A percentile compares a stretch with the other conserved stretches of the same genome.
Conservation (phyloP, 2,797 vertebrate species). For the Gymnoscopelus microlampas region DNA sequence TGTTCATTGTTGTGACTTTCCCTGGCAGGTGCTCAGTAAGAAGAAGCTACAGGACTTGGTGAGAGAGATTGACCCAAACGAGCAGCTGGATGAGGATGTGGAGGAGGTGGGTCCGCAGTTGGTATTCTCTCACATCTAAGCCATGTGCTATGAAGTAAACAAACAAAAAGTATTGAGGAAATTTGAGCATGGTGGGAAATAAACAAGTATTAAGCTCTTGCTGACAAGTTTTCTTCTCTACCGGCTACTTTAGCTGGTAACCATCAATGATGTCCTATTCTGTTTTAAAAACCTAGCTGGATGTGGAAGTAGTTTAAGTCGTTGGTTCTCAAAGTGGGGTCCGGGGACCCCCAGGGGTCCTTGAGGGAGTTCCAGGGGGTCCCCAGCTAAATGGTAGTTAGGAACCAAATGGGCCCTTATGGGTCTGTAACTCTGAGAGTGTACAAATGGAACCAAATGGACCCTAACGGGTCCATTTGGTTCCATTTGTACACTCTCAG, state of each 20-base stretch:
- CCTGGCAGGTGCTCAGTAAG: slow-evolving; percentile 92
- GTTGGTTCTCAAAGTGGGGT: no score
- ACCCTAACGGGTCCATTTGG: no score
- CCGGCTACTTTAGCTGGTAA: neutral
- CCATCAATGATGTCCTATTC: neutral
- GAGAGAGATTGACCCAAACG: slow-evolving; percentile 96
- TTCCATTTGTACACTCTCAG: no score
- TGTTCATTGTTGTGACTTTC: neutral
- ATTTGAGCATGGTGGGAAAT: neutral
- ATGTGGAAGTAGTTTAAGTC: slow-evolving; percentile 4
- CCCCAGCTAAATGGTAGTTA: no score
- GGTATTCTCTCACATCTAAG: neutral
- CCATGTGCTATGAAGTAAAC: neutral
- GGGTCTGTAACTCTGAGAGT: no score
- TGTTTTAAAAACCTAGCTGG: neutral
- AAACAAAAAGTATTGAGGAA: neutral
- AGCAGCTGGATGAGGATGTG: slow-evolving; percentile 98
- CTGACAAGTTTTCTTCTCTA: neutral
- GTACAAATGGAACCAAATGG: no score
- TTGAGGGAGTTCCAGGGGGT: no score
- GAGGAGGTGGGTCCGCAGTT: slow-evolving; percentile 87
- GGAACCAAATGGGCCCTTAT: no score
- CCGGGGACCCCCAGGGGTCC: no score
- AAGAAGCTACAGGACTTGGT: slow-evolving; percentile 98
- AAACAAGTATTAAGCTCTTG: neutral